Conservation (phyloP, 2,113 vertebrate species). For the Puntigrus tetrazona region DNA sequence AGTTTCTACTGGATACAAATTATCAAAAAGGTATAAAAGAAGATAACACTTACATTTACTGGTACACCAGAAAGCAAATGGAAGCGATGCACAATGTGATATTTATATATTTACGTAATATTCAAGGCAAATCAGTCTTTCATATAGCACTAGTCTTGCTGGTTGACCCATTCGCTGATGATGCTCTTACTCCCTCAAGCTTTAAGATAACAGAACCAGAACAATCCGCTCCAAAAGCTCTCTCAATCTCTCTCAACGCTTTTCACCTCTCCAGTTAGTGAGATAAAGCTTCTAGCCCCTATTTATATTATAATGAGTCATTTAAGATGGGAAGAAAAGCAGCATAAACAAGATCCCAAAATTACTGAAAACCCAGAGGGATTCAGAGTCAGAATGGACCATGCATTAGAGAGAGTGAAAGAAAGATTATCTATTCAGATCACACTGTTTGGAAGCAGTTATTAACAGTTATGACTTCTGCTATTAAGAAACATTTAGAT, state of each 20-base stretch:
- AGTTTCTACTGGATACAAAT: background rate
- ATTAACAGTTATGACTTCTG: background rate
- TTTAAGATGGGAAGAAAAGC: slow-evolving; percentile 33
- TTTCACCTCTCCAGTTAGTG: slow-evolving; percentile 42
- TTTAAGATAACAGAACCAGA: background rate
- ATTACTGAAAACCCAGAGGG: background rate
- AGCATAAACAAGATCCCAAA: slow-evolving; percentile 27
- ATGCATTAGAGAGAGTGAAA: background rate
- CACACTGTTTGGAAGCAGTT: background rate
- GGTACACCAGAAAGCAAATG: background rate
- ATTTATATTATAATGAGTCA: slow-evolving; percentile 55
- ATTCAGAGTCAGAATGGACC: background rate
- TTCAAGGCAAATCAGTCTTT: background rate
- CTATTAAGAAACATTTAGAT: no score
- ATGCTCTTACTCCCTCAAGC: slow-evolving; percentile 1
- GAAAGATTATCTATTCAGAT: background rate
- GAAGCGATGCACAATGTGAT: background rate
- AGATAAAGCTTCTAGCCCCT: slow-evolving; percentile 31
- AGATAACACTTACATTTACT: slow-evolving; percentile 16
- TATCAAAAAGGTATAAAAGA: background rate
- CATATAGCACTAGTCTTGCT: background rate
- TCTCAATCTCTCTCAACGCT: slow-evolving; percentile 29
- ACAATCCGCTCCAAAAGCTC: slow-evolving; percentile 18
- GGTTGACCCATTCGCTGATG: background rate
- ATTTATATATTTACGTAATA: background rate